Evolutionary conservation across 1,140 invertebrate species (phyloP).

Genomic region (Tenebrio molitor): DNA sequence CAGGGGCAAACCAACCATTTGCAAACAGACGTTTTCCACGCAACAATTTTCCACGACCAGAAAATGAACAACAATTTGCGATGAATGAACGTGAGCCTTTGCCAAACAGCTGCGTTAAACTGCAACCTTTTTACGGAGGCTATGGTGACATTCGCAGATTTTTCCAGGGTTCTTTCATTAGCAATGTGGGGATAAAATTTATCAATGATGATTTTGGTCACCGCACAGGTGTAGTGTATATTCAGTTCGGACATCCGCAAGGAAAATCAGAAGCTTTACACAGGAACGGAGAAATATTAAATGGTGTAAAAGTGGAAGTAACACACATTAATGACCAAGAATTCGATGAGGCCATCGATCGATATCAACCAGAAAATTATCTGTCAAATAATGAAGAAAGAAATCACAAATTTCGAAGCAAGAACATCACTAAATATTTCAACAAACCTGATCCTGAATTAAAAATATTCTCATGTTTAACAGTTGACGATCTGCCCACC

Average conservation of each 20-base stretch:
- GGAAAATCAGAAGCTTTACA: conserved; percentile 80
- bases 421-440: conserved; percentile 60
- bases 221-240: conserved; percentile 83
- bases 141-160: conserved; percentile 86
- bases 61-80: conserved; percentile 33
- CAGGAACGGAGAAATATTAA: conserved; percentile 71
- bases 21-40: conserved; percentile 6
- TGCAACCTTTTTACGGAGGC: conserved; percentile 70
- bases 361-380: conserved; percentile 67
- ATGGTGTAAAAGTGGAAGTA: conserved; percentile 75
- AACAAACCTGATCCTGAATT: conserved; percentile 59
- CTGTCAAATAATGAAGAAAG: conserved; percentile 43
- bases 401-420: conserved; percentile 35
- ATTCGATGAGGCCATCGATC: conserved; percentile 77
- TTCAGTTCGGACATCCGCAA: conserved; percentile 79
- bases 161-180: conserved; percentile 83
- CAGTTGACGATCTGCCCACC: conserved; percentile 79
- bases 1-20: conserved; percentile 43
- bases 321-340: conserved; percentile 73
- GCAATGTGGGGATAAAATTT: conserved; percentile 87
- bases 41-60: conserved; percentile 7
- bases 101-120: conserved; percentile 75
- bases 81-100: conserved; percentile 30
- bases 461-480: conserved; percentile 71
- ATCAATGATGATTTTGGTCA: conserved; percentile 85